Base-by-base conservation (phyloP, 2,888 invertebrate genomes). In the Drosophila mayaguana region DNA sequence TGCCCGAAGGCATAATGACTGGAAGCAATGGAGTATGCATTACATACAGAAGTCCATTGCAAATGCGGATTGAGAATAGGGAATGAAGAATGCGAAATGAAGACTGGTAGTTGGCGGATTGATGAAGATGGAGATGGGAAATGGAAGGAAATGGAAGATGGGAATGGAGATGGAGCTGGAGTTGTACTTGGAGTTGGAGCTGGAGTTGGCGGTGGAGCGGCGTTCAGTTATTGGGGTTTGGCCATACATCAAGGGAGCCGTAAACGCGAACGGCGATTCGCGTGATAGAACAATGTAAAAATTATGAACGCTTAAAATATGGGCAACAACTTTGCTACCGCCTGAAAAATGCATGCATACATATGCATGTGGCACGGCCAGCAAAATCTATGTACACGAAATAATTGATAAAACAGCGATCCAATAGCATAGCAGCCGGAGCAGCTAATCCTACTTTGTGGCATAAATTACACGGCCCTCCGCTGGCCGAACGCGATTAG, bases 251-350 rank as follows among this genome's bases (percentile, higher is more conserved):
- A 75, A 73, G 78, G 65, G 71, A 78, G 67, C 65, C 66, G 63
- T 69, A 60, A 71, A 70, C 67, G 72, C 55, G 63, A 74, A 63
- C 68, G 63, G 63, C 83, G 81, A 89, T 90, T 90, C 89, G 90
- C 90, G 90, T 90, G 90, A 89, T 90, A 87, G 88, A 90, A 90
- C 84, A 87, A 85, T 83, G 83, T 87, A 77, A 85, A 86, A 89
- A 86, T 86, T 54, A 54, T 54, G 34, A 38, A 54, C 54, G 54
- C 25, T 40, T 40, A 40, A 54, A 54, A 54, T 40, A 54, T 53
- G 40, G 38, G 25, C 25, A 18, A 54, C 28, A 40, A 40, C 38
- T 76, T 74, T 50, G 63, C 54, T 67, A 75, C 67, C 75, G 56
- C 63, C 68, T 22, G 20, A 32, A 65, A 32, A 53, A 45, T 45